Percentiles rank a stretch among this genome's conserved stretches.
Evolutionary conservation across 2,797 vertebrate genomes (phyloP).

Genomic region (Borostomias antarcticus): DNA sequence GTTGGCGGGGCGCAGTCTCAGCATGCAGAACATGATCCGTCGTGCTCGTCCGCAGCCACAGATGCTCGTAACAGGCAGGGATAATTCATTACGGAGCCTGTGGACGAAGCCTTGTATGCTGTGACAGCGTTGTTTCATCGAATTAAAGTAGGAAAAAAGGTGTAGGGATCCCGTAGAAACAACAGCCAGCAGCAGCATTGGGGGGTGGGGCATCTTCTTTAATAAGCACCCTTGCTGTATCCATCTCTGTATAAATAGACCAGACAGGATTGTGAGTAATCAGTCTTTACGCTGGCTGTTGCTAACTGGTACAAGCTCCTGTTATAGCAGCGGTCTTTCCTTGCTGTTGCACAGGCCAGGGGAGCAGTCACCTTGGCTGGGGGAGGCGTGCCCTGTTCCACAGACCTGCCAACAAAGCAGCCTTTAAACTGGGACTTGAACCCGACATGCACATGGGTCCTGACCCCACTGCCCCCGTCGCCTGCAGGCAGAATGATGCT

Average conservation of each 20-base stretch:
- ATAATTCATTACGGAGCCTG: slow-evolving; percentile 28
- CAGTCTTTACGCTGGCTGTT: slow-evolving; percentile 1
- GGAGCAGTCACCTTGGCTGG: no score
- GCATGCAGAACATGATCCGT: slow-evolving; percentile 32
- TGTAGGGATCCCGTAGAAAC: background rate
- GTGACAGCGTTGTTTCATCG: background rate
- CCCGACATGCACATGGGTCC: background rate
- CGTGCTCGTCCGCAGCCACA: slow-evolving; percentile 28
- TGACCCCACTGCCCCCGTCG: slow-evolving; percentile 26
- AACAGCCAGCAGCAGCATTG: slow-evolving; percentile 5
- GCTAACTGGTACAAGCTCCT: slow-evolving; percentile 12
- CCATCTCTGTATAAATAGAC: slow-evolving; percentile 7
- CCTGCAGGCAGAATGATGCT: slow-evolving; percentile 36
- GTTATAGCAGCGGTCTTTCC: background rate
- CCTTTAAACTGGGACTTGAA: slow-evolving; percentile 32
- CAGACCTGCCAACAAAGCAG: slow-evolving; percentile 33
- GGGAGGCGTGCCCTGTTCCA: slow-evolving; percentile 28
- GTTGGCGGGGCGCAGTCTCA: slow-evolving; percentile 28
- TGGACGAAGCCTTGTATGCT: background rate
- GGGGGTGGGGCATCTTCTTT: background rate
- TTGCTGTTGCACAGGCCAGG: slow-evolving; percentile 28
- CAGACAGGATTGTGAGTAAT: slow-evolving; percentile 19
- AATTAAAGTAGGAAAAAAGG: background rate
- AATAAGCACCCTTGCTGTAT: background rate
- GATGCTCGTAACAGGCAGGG: slow-evolving; percentile 17